Evolutionary conservation across 35 echinoderm and acorn worm genomes (phyloP).

Genomic region (Amphiura filiformis): DNA sequence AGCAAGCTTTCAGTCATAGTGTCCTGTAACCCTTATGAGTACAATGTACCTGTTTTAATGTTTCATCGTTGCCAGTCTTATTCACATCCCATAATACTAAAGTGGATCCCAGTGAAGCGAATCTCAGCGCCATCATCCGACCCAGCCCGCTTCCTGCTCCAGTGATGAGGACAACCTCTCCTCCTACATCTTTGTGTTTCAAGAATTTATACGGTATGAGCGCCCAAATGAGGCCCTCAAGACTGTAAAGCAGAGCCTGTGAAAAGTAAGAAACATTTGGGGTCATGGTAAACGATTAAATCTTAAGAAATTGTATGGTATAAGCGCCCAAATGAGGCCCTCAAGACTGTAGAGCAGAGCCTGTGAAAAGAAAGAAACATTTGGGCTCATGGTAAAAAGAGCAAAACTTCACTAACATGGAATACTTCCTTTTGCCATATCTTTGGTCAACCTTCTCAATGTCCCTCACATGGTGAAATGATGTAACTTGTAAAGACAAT

Average conservation of each 20-base stretch:
- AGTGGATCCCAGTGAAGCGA: constrained; percentile 40
- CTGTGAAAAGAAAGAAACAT: not conserved
- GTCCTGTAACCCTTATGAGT: too few species aligned
- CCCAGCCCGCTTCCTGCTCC: constrained; percentile 92
- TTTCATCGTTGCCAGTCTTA: constrained; percentile 28
- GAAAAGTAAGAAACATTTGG: too few species aligned
- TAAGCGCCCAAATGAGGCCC: not conserved
- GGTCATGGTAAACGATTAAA: too few species aligned
- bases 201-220: not conserved
- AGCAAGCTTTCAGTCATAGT: too few species aligned
- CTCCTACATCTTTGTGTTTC: constrained; percentile 26
- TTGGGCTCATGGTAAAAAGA: not conserved
- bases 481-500: not conserved
- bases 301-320: not conserved
- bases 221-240: not conserved
- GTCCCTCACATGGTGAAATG: not conserved
- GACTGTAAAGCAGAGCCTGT: not conserved
- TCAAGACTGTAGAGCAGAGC: not conserved
- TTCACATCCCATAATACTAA: constrained; percentile 76
- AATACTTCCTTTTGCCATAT: too few species aligned
- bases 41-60: not conserved
- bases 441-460: not conserved
- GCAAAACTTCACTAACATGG: not conserved
- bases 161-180: constrained; percentile 80
- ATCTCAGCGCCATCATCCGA: constrained; percentile 57